A percentile compares a stretch with the other conserved stretches of the same genome.
These are phyloP conservation scores for Pogonomyrmex barbatus DNA, from an alignment of 1,140 invertebrate genomes.

Conservation along the genomic window DNA sequence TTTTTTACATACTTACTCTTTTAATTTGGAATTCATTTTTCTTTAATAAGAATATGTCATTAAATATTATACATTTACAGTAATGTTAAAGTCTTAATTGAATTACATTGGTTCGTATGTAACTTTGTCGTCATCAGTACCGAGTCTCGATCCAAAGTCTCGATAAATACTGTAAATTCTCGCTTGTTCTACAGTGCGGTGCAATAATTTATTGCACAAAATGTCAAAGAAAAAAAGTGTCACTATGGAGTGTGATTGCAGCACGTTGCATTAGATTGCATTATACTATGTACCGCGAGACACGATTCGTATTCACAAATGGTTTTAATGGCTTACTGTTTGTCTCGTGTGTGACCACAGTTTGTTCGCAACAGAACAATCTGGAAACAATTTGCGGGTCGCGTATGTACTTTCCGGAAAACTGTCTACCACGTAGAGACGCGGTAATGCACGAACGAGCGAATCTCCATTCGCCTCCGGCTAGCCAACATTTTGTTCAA, in stretches of 20 bases:
- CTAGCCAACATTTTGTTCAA: slow-evolving; percentile 51
- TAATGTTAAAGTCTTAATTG: neutral
- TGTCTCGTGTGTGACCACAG: slow-evolving; percentile 62
- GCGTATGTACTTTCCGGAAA: slow-evolving; percentile 66
- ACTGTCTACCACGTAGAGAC: slow-evolving; percentile 63
- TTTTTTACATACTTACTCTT: neutral
- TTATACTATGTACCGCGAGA: slow-evolving; percentile 64
- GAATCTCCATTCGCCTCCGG: slow-evolving; percentile 53
- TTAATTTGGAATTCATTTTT: neutral
- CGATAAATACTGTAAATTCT: neutral
- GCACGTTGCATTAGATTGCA: slow-evolving; percentile 41
- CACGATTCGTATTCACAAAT: slow-evolving; percentile 61
- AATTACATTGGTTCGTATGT: neutral
- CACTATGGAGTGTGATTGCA: slow-evolving; percentile 5
- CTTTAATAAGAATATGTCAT: neutral
- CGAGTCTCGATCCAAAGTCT: neutral
- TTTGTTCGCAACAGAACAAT: slow-evolving; percentile 74
- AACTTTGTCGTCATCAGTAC: neutral
- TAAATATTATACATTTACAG: neutral
- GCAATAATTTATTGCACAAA: slow-evolving; percentile 28
- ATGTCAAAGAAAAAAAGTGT: slow-evolving; percentile 37
- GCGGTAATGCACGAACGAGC: slow-evolving; percentile 55
- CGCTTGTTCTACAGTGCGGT: neutral
- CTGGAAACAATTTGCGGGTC: slow-evolving; percentile 73
- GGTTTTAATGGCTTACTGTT: slow-evolving; percentile 72